Evolutionary conservation across 2,797 vertebrate species (phyloP).

Genomic region (Falco berigora): DNA sequence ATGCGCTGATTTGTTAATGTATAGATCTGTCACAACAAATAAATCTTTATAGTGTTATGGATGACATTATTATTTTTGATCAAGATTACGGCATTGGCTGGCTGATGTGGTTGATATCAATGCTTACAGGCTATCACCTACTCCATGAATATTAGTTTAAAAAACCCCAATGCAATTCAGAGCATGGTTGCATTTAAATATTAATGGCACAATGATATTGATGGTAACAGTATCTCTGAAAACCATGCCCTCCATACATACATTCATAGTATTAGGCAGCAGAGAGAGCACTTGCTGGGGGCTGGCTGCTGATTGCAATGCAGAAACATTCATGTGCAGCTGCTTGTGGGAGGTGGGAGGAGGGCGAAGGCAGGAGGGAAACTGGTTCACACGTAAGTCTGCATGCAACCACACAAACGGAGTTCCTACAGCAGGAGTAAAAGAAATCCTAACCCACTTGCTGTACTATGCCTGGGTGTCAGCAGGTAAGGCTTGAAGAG

Average conservation of each 20-base stretch:
- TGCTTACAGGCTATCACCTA: conserved; percentile 26
- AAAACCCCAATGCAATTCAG: conserved; percentile 2
- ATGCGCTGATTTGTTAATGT: conserved; percentile 52
- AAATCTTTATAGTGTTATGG: conserved; percentile 64
- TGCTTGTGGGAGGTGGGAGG: background rate
- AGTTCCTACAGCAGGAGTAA: background rate
- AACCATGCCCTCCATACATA: background rate
- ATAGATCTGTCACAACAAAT: conserved; percentile 61
- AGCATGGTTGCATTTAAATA: conserved; percentile 53
- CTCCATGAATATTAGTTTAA: background rate
- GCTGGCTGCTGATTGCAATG: background rate
- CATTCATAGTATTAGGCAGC: background rate
- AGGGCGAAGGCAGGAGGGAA: background rate
- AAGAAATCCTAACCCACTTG: background rate
- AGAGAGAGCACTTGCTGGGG: background rate
- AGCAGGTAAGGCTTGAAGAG: background rate
- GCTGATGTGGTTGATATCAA: conserved; percentile 21
- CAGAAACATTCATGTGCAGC: background rate
- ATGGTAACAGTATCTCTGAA: background rate
- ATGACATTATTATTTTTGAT: conserved; percentile 68
- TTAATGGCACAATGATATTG: conserved; percentile 41
- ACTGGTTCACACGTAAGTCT: background rate
- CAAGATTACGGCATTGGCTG: conserved; percentile 49
- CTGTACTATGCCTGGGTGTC: background rate
- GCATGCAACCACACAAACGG: background rate